Evolutionary conservation across 2,113 vertebrate genomes (phyloP), one percentile per base, ranked within the genome.

Genomic region (Parotia lawesii): DNA sequence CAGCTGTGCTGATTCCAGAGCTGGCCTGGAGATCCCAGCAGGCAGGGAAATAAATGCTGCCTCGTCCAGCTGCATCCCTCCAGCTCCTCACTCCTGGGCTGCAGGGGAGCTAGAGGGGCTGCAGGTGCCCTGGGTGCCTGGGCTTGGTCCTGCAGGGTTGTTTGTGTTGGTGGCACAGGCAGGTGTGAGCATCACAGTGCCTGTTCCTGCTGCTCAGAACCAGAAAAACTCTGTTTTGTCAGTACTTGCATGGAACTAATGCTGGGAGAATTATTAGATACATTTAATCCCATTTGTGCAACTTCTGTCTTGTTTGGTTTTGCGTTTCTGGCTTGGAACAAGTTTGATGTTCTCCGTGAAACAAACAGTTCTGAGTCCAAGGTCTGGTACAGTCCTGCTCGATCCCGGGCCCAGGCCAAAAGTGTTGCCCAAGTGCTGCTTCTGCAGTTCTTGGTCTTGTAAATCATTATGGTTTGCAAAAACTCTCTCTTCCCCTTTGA

Each of bases 101-200:
- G 42, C 48, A 35, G 60, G 60, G 31, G 11, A 8, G 1, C 47
- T 15, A 51, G 13, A 12, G 48, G 40, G 4, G n/a, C 7, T 44
- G 56, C 69, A 65, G 72, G 25, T n/a, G 28, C 0, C 2, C 0
- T 14, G 24, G 0, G 31, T 28, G 5, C 1, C 1, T 5, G 38
- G 81, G 11, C 77, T 66, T 2, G 13, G 29, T 21, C 5, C 64
- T 29, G 5, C 33, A 1, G 4, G 18, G 13, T 5, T 31, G 9
- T 7, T 42, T 13, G 15, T 88, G 38, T 7, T 1, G 4, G 31
- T 58, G 75, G 33, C 8, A 25, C 45, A 10, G 44, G 4, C 19
- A 6, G 37, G 5, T 18, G 37, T 8, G 40, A 62, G 23, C 29
- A 81, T 58, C 5, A 2, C 48, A 0, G 64, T 42, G 40, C 60